These are phyloP conservation scores for Latheticus oryzae DNA, from an alignment of 2,888 invertebrate genomes.

Conservation along the genomic window DNA sequence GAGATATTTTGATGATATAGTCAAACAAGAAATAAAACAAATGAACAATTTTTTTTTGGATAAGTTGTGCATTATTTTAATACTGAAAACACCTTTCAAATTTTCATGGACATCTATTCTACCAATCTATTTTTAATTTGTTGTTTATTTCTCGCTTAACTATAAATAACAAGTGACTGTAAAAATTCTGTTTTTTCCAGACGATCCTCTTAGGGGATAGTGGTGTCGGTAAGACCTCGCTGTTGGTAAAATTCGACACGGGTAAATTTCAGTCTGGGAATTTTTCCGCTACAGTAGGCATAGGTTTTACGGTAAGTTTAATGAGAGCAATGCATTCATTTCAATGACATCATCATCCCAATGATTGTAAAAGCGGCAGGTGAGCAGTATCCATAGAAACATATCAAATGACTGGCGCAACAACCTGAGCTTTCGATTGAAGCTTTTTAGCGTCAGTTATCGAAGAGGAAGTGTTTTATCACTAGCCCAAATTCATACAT, in stretches of 20 bases:
- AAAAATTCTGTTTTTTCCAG: constrained; percentile 72
- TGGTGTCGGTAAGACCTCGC: constrained; percentile 92
- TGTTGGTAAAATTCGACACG: constrained; percentile 93
- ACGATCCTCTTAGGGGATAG: constrained; percentile 94
- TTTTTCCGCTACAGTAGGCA: constrained; percentile 94
- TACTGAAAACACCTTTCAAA: too few species aligned
- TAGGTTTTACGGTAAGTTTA: constrained; percentile 90
- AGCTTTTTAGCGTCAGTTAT: constrained; percentile 21
- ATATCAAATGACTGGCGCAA: constrained; percentile 48
- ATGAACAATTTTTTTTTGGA: too few species aligned
- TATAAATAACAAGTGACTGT: too few species aligned
- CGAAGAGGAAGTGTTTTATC: constrained; percentile 25
- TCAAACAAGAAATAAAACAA: too few species aligned
- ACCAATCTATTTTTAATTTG: too few species aligned
- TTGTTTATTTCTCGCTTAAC: too few species aligned
- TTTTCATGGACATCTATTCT: too few species aligned
- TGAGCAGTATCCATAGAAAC: constrained; percentile 56
- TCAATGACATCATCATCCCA: constrained; percentile 8
- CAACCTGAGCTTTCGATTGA: constrained; percentile 49
- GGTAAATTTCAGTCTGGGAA: constrained; percentile 91
- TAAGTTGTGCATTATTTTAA: too few species aligned
- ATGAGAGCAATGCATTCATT: constrained; percentile 9
- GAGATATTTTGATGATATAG: too few species aligned
- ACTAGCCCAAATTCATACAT: too few species aligned
- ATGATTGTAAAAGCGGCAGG: constrained; percentile 39